A percentile compares a stretch with the other conserved stretches of the same genome.
phyloP scores from a whole-genome alignment of 2,113 vertebrate species.

The Saguinus imperator region DNA sequence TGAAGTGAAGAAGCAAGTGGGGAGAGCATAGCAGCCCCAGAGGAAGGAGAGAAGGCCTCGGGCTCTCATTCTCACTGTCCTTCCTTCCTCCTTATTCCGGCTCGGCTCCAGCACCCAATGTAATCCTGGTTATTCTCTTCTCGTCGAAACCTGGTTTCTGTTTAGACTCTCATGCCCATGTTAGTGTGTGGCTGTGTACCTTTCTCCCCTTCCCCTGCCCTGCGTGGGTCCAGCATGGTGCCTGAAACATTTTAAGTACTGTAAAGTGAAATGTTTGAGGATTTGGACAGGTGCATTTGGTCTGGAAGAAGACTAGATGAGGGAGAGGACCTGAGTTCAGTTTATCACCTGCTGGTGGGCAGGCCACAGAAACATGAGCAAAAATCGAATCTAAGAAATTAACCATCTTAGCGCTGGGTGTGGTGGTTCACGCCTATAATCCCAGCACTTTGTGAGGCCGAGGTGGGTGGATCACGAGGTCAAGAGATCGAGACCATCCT shows the following conservation, averaged over 20 bases:
- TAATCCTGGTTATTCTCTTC: background rate
- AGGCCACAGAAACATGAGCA: background rate
- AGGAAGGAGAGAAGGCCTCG: background rate
- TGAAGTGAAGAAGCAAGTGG: background rate
- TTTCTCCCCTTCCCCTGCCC: background rate
- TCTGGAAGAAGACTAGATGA: background rate
- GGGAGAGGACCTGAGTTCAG: background rate
- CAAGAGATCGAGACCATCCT: too few species aligned
- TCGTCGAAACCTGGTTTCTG: background rate
- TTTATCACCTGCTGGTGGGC: background rate
- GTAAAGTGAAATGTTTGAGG: background rate
- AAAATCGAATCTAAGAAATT: background rate
- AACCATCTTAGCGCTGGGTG: background rate
- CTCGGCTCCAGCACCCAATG: too few species aligned
- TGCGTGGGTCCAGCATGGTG: background rate
- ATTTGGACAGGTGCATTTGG: background rate
- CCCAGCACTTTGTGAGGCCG: too few species aligned
- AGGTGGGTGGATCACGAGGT: too few species aligned
- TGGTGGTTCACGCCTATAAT: too few species aligned
- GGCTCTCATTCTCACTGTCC: background rate
- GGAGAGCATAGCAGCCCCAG: background rate
- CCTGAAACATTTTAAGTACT: background rate
- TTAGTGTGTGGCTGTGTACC: accelerated
- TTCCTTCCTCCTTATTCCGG: background rate
- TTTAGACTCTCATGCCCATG: background rate